Conservation (phyloP, 2,797 vertebrate species). For the Gephyroberyx darwinii region DNA sequence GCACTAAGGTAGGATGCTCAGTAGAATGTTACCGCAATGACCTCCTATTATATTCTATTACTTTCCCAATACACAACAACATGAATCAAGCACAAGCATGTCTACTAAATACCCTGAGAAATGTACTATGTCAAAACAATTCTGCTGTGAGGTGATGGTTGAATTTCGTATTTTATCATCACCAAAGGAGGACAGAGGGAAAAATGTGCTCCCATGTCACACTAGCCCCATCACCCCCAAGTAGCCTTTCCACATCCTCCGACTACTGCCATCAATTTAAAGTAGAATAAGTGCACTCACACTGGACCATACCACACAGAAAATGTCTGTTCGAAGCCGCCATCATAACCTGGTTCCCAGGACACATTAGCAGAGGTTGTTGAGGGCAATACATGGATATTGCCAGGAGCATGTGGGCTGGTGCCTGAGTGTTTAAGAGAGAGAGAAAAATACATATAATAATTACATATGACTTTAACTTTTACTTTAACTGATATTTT, state of each 20-base stretch:
- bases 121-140: constrained; percentile 35
- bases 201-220: background rate
- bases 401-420: constrained; percentile 95
- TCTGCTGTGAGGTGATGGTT: constrained; percentile 9
- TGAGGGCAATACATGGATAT: constrained; percentile 90
- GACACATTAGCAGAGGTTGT: constrained; percentile 97
- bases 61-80: constrained; percentile 6
- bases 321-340: constrained; percentile 99
- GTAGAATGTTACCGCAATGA: constrained; percentile 25
- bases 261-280: constrained; percentile 69
- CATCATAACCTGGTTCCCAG: constrained; percentile 98
- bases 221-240: constrained; percentile 20
- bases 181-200: background rate
- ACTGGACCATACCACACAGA: constrained; percentile 99
- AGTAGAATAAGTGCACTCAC: constrained; percentile 93
- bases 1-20: background rate
- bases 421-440: constrained; percentile 84
- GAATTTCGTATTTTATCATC: constrained; percentile 30
- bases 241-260: constrained; percentile 42
- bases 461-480: too few relatives aligned
- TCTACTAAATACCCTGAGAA: constrained; percentile 32
- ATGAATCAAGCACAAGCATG: constrained; percentile 40
- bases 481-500: constrained; percentile 5
- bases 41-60: constrained; percentile 4
- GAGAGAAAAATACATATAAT: constrained; percentile 42